phyloP scores from a whole-genome alignment of 2,888 invertebrate genomes.

The Penaeus monodon region DNA sequence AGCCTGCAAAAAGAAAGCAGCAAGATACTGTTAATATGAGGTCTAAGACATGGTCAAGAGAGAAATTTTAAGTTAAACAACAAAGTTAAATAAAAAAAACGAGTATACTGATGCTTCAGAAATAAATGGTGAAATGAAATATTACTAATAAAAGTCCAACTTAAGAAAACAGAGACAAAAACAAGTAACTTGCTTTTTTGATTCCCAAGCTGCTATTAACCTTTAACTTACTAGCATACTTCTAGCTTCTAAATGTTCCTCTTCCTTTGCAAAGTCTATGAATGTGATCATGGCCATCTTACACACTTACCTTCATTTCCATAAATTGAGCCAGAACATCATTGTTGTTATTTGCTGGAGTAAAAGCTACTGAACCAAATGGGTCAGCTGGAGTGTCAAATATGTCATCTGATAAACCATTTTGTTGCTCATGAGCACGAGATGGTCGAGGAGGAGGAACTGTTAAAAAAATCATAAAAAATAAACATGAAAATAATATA shows the following conservation, averaged over 20 bases:
- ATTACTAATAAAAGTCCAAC: too few species aligned
- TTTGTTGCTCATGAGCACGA: slow-evolving; percentile 60
- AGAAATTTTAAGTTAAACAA: background rate
- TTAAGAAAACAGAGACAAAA: background rate
- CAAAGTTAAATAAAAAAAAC: background rate
- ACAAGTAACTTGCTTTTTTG: background rate
- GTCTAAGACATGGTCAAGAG: background rate
- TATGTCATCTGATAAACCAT: slow-evolving; percentile 54
- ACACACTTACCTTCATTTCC: slow-evolving; percentile 63
- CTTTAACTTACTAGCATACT: background rate
- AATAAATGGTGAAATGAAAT: background rate
- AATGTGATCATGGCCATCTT: background rate
- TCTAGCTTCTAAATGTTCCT: too few species aligned
- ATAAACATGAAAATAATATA: too few species aligned
- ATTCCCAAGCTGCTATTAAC: too few species aligned
- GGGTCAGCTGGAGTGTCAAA: slow-evolving; percentile 55
- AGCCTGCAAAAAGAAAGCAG: slow-evolving; percentile 76
- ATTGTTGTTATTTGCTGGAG: slow-evolving; percentile 31
- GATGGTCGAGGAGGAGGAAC: slow-evolving; percentile 61
- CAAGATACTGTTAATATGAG: background rate
- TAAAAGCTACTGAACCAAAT: slow-evolving; percentile 49
- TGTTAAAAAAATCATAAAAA: slow-evolving; percentile 9
- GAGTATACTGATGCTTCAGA: background rate
- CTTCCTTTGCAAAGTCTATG: too few species aligned
- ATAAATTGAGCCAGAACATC: slow-evolving; percentile 63